phyloP scores from a whole-genome alignment of 2,888 invertebrate genomes.

The Ligdia adustata region DNA sequence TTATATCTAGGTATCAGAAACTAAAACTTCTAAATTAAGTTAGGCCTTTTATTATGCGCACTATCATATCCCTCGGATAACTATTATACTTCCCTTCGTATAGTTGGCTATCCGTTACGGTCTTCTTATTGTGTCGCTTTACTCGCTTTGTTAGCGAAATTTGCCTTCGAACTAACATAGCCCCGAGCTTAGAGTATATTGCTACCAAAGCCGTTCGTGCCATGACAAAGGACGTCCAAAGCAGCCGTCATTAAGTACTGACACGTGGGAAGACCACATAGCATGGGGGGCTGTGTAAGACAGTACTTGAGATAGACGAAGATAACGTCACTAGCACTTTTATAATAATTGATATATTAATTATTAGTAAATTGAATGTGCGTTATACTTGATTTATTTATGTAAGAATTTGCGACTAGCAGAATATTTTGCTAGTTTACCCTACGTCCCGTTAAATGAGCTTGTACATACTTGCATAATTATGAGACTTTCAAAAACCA shows the following conservation, averaged over 20 bases:
- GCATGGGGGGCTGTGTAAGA: conserved; percentile 1
- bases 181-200: conserved; percentile 11
- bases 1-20: too few species aligned
- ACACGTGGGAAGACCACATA: conserved; percentile 30
- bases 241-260: conserved; percentile 34
- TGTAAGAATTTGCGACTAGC: too few species aligned
- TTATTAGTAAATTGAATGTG: too few species aligned
- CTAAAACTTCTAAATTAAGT: too few species aligned
- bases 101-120: conserved; percentile 3
- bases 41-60: too few species aligned
- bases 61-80: background rate
- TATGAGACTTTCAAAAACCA: too few species aligned
- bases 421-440: too few species aligned
- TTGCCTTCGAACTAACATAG: conserved; percentile 5
- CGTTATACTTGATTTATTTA: too few species aligned
- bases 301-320: conserved; percentile 7
- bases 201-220: conserved; percentile 8
- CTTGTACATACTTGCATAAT: too few species aligned
- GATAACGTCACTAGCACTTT: too few species aligned
- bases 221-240: conserved; percentile 34
- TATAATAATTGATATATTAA: too few species aligned
- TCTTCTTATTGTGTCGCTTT: conserved; percentile 4
- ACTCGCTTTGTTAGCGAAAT: conserved; percentile 14
- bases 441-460: too few species aligned
- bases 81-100: background rate